phyloP scores from a whole-genome alignment of 2,888 invertebrate species.

The Pristionchus japonicus region DNA sequence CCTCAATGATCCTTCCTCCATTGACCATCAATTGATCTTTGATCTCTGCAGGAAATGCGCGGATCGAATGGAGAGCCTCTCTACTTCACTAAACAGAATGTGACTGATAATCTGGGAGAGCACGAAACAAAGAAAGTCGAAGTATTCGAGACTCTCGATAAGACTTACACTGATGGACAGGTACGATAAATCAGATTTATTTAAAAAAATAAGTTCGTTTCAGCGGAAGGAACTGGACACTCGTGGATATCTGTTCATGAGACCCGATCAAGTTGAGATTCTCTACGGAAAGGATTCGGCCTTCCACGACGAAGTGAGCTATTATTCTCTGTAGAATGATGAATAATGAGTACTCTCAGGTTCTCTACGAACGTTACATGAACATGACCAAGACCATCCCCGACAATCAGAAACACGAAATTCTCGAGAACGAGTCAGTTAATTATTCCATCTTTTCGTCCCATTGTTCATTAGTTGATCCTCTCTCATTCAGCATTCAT shows the following conservation, averaged over 20 bases:
- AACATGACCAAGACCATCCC: conserved; percentile 55
- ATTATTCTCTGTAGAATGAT: too few species aligned
- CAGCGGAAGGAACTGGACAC: conserved; percentile 64
- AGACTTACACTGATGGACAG: conserved; percentile 67
- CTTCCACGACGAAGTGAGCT: conserved; percentile 54
- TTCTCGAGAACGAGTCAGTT: conserved; percentile 60
- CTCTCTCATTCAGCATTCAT: conserved; percentile 61
- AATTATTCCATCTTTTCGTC: background rate
- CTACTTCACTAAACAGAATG: conserved; percentile 66
- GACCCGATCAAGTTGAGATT: conserved; percentile 63
- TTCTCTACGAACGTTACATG: conserved; percentile 48
- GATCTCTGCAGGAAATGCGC: conserved; percentile 46
- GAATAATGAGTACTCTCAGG: background rate
- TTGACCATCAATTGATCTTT: background rate
- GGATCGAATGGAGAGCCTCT: conserved; percentile 59
- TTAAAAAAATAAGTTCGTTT: background rate
- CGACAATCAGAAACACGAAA: conserved; percentile 56
- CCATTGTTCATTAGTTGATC: background rate
- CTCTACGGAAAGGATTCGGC: conserved; percentile 70
- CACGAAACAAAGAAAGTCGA: conserved; percentile 66
- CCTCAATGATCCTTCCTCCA: background rate
- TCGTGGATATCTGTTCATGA: conserved; percentile 66
- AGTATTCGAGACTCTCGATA: conserved; percentile 67
- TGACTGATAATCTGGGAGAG: conserved; percentile 53
- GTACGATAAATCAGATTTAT: conserved; percentile 31